Conservation (phyloP, 2,888 invertebrate genomes). For the Dynastes grantii region DNA sequence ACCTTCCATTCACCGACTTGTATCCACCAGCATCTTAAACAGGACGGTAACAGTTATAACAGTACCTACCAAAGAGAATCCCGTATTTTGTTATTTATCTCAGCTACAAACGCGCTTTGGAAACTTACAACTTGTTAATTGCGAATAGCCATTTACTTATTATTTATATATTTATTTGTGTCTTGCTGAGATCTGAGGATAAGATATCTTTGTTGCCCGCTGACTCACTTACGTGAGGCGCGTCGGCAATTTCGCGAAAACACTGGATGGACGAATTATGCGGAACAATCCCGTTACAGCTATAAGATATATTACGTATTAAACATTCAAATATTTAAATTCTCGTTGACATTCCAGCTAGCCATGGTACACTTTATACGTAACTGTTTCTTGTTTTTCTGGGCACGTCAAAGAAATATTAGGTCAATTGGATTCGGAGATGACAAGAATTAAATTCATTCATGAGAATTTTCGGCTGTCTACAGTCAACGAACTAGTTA, state of each 20-base stretch:
- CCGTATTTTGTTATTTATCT: neutral
- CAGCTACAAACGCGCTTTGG: neutral
- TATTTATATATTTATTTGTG: slow-evolving; percentile 44
- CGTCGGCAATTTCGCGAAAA: slow-evolving; percentile 35
- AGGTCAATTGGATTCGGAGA: slow-evolving; percentile 41
- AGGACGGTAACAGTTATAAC: too few relatives aligned
- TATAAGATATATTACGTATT: slow-evolving; percentile 41
- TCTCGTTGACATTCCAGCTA: slow-evolving; percentile 30
- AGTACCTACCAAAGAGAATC: too few relatives aligned
- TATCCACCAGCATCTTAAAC: too few relatives aligned
- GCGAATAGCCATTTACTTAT: slow-evolving; percentile 22
- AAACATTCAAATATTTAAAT: slow-evolving; percentile 44
- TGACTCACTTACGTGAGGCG: slow-evolving; percentile 42
- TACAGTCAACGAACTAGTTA: slow-evolving; percentile 26
- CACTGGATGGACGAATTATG: slow-evolving; percentile 35
- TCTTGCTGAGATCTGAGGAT: slow-evolving; percentile 30
- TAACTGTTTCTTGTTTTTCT: slow-evolving; percentile 42
- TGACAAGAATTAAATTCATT: slow-evolving; percentile 33
- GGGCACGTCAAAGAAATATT: slow-evolving; percentile 40
- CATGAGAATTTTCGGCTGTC: slow-evolving; percentile 20
- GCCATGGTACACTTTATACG: slow-evolving; percentile 22
- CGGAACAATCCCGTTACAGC: slow-evolving; percentile 39
- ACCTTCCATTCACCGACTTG: too few relatives aligned
- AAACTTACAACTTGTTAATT: neutral
- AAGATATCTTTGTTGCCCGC: slow-evolving; percentile 34